Evolutionary conservation across 1,140 invertebrate species (phyloP), one percentile per base, ranked within the genome.

Genomic region (Cyphomyrmex costatus): DNA sequence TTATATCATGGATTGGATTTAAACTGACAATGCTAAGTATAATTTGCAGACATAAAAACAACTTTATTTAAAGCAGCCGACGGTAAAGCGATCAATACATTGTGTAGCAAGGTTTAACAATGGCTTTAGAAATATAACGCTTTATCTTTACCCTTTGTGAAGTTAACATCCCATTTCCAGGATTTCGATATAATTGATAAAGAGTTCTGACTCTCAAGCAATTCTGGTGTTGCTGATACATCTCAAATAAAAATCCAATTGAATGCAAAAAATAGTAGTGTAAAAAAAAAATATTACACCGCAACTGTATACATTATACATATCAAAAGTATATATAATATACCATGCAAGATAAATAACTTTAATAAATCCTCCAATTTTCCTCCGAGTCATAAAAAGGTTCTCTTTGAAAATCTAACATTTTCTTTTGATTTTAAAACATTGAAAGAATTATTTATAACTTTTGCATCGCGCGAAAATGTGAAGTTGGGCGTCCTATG

Each of bases 11-110:
- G 46, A 68, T 53, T 53, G 42, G 5, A 70, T 46, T 70, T 27
- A 80, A 68, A 70, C 61, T 36, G 27, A 68, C 61, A 68, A 79
- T 80, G 65, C 49, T 68, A 80, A 80, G 46, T 80, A 80, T 80
- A 80, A 80, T 80, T 80, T 68, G 77, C 63, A 80, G 30, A 80
- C 63, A 80, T 80, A 80, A 80, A 80, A 80, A 80, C 77, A 80
- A 68, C 63, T 80, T 80, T 80, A 80, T 80, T 80, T 80, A 80
- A 80, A 80, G 77, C 77, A 80, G 66, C 77, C 63, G 49, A 79
- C 77, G 65, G 61, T 51, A 68, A 79, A 66, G 77, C 77, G 77
- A 80, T 80, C 77, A 80, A 80, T 80, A 80, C 77, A 68, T 80
- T 70, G 63, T 68, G 30, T 70, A 68, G 77, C 77, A 53, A 80